phyloP scores from a whole-genome alignment of 2,113 vertebrate species.

The Ammospiza caudacuta region DNA sequence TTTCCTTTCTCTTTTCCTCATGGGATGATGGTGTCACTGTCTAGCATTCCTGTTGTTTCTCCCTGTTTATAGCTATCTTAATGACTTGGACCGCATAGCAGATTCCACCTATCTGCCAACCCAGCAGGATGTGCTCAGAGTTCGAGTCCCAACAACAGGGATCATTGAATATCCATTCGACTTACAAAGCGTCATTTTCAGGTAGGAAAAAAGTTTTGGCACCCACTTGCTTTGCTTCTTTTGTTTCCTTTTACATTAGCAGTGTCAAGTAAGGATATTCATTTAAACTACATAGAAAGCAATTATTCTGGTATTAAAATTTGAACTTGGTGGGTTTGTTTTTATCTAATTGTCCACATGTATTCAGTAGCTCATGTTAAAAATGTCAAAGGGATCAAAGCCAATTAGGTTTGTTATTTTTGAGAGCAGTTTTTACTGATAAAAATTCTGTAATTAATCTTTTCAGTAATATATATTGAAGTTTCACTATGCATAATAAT shows the following conservation, averaged over 20 bases:
- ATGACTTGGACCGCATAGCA: slow-evolving; percentile 84
- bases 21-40: slow-evolving; percentile 51
- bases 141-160: slow-evolving; percentile 85
- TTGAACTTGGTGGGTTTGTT: not conserved
- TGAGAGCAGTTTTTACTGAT: not conserved
- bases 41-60: slow-evolving; percentile 72
- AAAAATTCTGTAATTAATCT: not conserved
- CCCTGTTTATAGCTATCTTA: slow-evolving; percentile 79
- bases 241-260: not conserved
- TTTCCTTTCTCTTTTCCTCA: slow-evolving; percentile 14
- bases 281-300: not conserved
- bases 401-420: not conserved
- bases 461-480: not conserved
- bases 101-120: slow-evolving; percentile 81
- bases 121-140: slow-evolving; percentile 85
- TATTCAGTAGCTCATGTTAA: not conserved
- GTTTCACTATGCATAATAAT: not conserved
- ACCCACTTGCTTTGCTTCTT: not conserved
- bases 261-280: not conserved
- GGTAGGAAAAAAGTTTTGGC: slow-evolving; percentile 72
- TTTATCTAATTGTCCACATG: not conserved
- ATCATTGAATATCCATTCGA: slow-evolving; percentile 93
- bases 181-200: slow-evolving; percentile 96
- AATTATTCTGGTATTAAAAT: not conserved
- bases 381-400: not conserved